Evolutionary conservation across 2,888 invertebrate genomes (phyloP), one percentile per base, ranked within the genome.

Genomic region (Alviniconcha strummeri): DNA sequence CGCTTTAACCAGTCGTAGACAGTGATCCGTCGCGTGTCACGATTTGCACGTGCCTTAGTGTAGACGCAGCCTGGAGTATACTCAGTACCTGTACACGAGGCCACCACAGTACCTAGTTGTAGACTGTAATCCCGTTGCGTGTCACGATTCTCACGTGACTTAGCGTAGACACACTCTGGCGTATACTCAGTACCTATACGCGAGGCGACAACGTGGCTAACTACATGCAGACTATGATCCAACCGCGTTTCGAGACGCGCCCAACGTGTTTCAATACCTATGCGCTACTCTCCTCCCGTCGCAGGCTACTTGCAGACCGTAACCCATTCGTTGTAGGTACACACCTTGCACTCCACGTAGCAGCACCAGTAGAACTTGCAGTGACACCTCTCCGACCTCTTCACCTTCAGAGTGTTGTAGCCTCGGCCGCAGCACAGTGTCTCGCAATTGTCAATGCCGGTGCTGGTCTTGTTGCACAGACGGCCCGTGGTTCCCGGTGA

Each of bases 251-350:
- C 11, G 9, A 19, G 13, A 52, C 9, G 11, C 19, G 7, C 8
- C 52, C 7, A 52, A 9, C 7, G n/a, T 71, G n/a, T 17, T 11
- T n/a, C 13, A 36, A 36, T 36, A 36, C 36, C 36, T 1, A 36
- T 36, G 36, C 36, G 36, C 36, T 36, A 3, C 4, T 15, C 64
- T 15, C 64, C 17, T 15, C 11, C 64, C 64, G 64, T 64, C 17
- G 17, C 13, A 1, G 36, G 36, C 69, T 82, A 97, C 95, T 98
- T 98, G 95, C 98, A 98, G 85, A 97, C 97, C 91, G 97, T 96
- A 83, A 96, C 95, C 93, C 97, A 97, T 86, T 96, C 95, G 84
- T 93, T 92, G 95, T 95, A 95, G 87, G 96, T 95, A 85, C 93
- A 93, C 5, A 90, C 90, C 80, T 93, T 89, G 81, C 93, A 93